Conservation (phyloP, 2,113 vertebrate genomes). For the Phyllostomus discolor region DNA sequence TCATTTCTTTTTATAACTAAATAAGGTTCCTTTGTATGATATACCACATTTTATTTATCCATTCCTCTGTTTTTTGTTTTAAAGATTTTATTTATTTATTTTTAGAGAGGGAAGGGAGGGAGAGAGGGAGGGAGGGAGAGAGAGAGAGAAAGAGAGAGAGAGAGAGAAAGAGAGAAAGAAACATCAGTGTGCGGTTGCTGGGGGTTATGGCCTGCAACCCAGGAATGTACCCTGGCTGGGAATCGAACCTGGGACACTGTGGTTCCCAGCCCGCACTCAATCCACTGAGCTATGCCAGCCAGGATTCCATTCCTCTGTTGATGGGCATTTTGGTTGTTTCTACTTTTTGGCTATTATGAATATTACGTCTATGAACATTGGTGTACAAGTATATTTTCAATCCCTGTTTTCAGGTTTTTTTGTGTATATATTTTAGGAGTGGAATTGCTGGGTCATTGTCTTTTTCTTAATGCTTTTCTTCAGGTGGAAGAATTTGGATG, state of each 20-base stretch:
- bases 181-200: no score
- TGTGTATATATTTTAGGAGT: not conserved
- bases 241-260: no score
- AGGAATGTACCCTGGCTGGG: no score
- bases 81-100: no score
- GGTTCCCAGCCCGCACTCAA: no score
- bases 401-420: not conserved
- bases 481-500: not conserved
- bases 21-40: not conserved
- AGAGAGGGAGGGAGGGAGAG: no score
- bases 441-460: not conserved
- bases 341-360: not conserved
- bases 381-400: not conserved
- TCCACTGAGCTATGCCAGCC: no score
- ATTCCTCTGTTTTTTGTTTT: not conserved
- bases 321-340: not conserved
- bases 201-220: no score
- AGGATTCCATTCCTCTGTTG: not conserved
- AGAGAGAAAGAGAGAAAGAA: no score
- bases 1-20: not conserved
- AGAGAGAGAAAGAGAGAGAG: no score
- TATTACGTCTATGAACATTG: not conserved
- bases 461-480: not conserved
- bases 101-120: no score
- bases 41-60: not conserved